These are phyloP conservation scores for Agapostemon virescens DNA, from an alignment of 2,888 invertebrate species.

Conservation along the genomic window DNA sequence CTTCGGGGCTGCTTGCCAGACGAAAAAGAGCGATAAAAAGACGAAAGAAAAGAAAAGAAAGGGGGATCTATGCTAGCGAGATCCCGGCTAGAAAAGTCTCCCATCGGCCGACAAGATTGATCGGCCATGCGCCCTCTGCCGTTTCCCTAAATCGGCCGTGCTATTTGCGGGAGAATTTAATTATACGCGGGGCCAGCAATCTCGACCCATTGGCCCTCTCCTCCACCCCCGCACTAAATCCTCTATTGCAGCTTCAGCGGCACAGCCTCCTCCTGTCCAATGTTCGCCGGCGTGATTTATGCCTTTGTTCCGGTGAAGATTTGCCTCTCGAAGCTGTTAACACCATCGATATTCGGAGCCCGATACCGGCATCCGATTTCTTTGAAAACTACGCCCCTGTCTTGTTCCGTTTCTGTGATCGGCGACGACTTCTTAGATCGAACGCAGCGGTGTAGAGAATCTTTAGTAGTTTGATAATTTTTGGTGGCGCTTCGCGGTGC, in stretches of 20 bases:
- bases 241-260: conserved; percentile 34
- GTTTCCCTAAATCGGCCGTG: conserved; percentile 57
- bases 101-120: conserved; percentile 54
- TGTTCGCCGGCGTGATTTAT: conserved; percentile 37
- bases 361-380: neutral
- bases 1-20: neutral
- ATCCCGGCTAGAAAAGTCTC: neutral
- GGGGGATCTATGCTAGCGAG: neutral
- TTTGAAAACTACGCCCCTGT: neutral
- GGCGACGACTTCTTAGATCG: too few relatives aligned
- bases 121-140: conserved; percentile 32
- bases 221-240: conserved; percentile 30
- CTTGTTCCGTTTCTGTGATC: neutral
- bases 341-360: neutral
- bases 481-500: too few relatives aligned
- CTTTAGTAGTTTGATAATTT: too few relatives aligned
- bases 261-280: conserved; percentile 4
- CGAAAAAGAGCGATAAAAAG: neutral
- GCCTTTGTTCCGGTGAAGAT: conserved; percentile 18
- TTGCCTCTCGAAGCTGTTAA: conserved; percentile 7
- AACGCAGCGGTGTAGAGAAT: too few relatives aligned
- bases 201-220: neutral
- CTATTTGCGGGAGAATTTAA: conserved; percentile 62
- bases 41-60: conserved; percentile 27
- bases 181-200: conserved; percentile 51